Evolutionary conservation across 2,888 invertebrate species (phyloP).

Genomic region (Protonemura montana): DNA sequence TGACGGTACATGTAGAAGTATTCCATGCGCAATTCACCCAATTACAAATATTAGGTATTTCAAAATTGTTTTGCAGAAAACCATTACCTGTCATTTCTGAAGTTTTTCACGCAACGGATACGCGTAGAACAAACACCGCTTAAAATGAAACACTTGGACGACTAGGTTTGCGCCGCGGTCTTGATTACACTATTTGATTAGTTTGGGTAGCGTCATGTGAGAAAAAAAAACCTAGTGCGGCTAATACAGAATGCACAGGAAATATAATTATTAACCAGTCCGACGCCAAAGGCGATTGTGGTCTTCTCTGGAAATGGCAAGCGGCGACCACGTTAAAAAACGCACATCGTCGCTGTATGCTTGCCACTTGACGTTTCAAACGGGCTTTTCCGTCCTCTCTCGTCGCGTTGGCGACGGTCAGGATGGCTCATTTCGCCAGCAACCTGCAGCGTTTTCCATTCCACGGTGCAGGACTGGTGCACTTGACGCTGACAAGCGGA

Average conservation of each 20-base stretch:
- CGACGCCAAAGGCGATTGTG: background rate
- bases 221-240: constrained; percentile 4
- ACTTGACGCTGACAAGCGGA: background rate
- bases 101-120: background rate
- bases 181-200: constrained; percentile 1
- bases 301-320: background rate
- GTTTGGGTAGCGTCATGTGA: background rate
- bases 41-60: background rate
- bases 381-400: background rate
- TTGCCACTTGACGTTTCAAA: background rate
- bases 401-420: background rate
- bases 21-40: background rate
- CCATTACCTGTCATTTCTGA: background rate
- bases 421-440: background rate
- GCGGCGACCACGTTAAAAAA: background rate
- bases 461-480: background rate
- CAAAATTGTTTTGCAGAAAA: constrained; percentile 3
- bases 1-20: background rate
- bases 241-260: background rate
- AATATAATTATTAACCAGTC: background rate
- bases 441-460: background rate
- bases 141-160: background rate
- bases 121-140: background rate
- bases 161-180: background rate
- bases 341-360: background rate